Percentiles rank a stretch among this genome's conserved stretches.
Evolutionary conservation across 2,797 vertebrate species (phyloP).

Genomic region (Mallotus villosus): DNA sequence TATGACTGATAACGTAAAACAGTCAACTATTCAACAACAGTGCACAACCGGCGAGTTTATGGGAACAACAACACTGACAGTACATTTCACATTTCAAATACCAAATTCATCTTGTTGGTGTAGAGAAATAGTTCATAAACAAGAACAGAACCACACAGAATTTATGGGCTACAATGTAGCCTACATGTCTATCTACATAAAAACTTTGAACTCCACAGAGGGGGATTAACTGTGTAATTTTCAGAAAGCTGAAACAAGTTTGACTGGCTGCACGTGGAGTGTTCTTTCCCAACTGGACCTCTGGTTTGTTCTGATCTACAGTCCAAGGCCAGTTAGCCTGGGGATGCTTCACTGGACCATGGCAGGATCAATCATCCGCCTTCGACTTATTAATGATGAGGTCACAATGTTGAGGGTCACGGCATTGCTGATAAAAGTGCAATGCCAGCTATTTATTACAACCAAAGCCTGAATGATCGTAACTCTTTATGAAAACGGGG

Average conservation of each 20-base stretch:
- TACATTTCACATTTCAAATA: background rate
- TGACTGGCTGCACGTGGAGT: conserved; percentile 59
- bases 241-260: conserved; percentile 73
- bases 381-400: conserved; percentile 80
- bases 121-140: background rate
- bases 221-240: conserved; percentile 52
- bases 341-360: conserved; percentile 72
- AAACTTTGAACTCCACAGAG: conserved; percentile 42
- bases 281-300: conserved; percentile 55
- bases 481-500: conserved; percentile 68
- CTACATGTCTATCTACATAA: too few species aligned
- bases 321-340: conserved; percentile 73
- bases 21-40: background rate
- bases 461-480: conserved; percentile 68
- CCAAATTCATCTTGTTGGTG: background rate
- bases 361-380: conserved; percentile 77
- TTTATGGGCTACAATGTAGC: background rate
- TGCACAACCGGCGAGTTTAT: background rate
- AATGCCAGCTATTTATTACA: conserved; percentile 76
- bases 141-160: background rate
- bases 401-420: conserved; percentile 77
- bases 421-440: conserved; percentile 74
- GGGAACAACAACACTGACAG: too few species aligned
- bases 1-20: background rate
- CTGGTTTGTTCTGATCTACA: conserved; percentile 74